A percentile compares a stretch with the other conserved stretches of the same genome.
Evolutionary conservation across 2,797 vertebrate genomes (phyloP).

Genomic region (Eurystomus glaucurus): DNA sequence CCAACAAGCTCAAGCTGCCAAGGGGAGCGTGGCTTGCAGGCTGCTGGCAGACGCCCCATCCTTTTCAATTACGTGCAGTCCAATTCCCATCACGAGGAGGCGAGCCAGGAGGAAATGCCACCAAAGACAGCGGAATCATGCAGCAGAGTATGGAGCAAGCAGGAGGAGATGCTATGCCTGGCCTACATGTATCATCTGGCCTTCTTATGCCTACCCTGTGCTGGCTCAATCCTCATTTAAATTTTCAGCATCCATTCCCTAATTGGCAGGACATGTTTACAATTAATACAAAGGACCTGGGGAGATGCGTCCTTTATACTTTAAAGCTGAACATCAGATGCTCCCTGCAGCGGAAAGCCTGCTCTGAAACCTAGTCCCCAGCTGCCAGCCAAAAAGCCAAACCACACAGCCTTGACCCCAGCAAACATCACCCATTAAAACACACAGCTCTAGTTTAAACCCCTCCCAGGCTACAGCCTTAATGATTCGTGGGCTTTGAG

Average conservation of each 20-base stretch:
- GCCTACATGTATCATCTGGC: background rate
- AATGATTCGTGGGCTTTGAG: background rate
- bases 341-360: background rate
- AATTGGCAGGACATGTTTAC: background rate
- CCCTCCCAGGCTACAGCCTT: background rate
- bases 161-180: background rate
- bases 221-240: background rate
- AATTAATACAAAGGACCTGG: background rate
- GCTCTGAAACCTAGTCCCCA: background rate
- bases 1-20: conserved; percentile 20
- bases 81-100: conserved; percentile 36
- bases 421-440: background rate
- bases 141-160: background rate
- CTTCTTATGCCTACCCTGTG: background rate
- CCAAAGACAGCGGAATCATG: background rate
- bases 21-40: background rate
- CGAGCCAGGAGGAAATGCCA: conserved; percentile 66
- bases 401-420: background rate
- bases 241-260: background rate
- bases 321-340: background rate
- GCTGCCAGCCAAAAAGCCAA: background rate
- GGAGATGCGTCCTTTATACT: background rate
- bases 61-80: conserved; percentile 45
- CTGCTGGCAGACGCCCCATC: conserved; percentile 48
- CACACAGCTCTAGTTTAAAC: background rate